phyloP scores from a whole-genome alignment of 2,113 vertebrate species.

The Nyctereutes procyonoides region DNA sequence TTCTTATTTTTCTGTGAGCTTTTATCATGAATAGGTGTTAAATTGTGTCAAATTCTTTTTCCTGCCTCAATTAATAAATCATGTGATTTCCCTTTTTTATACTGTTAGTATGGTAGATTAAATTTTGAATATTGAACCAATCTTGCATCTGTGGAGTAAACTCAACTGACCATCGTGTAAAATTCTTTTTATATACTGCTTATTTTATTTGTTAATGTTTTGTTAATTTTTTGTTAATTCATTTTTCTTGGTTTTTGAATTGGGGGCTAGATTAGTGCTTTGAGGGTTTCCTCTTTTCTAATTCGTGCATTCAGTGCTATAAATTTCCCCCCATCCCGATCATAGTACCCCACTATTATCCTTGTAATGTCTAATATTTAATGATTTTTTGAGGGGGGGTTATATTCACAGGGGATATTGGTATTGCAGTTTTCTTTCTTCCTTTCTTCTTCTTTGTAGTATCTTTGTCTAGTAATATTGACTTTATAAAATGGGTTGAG shows the following conservation, averaged over 20 bases:
- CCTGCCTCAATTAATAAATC: not conserved
- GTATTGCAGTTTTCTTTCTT: not conserved
- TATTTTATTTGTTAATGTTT: not conserved
- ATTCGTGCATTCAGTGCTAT: not conserved
- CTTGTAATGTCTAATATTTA: not conserved
- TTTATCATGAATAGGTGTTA: not conserved
- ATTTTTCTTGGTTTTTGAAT: not conserved
- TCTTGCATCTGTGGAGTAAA: not conserved
- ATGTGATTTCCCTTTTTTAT: not conserved
- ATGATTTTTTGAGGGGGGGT: not conserved
- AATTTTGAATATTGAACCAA: not conserved
- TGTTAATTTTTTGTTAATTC: not conserved
- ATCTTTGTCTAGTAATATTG: not conserved
- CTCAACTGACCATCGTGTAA: not conserved
- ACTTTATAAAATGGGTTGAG: not conserved
- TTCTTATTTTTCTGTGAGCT: not conserved
- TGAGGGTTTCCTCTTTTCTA: not conserved
- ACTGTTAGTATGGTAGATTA: not conserved
- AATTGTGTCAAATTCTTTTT: not conserved
- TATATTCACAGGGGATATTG: not conserved
- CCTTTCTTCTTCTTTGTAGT: not conserved
- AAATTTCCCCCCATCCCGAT: not conserved
- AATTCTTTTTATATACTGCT: not conserved
- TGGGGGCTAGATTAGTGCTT: not conserved
- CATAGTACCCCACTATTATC: not conserved